A percentile compares a stretch with the other conserved stretches of the same genome.
phyloP scores from a whole-genome alignment of 92 coral and sea anemone genomes.

The Epizoanthus ramosus region DNA sequence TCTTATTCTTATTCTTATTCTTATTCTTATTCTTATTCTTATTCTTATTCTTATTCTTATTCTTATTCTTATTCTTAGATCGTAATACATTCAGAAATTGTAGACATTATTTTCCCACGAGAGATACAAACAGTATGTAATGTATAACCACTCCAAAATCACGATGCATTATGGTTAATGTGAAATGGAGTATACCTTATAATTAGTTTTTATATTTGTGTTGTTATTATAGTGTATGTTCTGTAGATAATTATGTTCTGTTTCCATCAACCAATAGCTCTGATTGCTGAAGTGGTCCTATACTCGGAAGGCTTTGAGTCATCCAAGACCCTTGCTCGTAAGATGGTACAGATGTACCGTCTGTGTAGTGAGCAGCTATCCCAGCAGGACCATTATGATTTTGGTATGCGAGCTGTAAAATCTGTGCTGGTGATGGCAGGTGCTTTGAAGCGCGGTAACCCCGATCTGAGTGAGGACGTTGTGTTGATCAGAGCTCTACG shows the following conservation, averaged over 20 bases:
- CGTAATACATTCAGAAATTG: no score
- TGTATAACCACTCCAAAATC: no score
- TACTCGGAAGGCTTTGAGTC: slow-evolving; percentile 99
- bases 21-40: no score
- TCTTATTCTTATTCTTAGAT: no score
- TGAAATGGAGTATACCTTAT: no score
- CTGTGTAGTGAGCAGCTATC: slow-evolving; percentile 97
- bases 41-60: no score
- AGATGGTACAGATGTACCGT: slow-evolving; percentile 99
- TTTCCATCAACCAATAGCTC: slow-evolving; percentile 56
- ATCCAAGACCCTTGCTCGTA: slow-evolving; percentile 96
- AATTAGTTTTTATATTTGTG: no score
- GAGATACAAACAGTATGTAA: no score
- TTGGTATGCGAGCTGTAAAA: slow-evolving; percentile 99
- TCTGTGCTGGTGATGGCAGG: slow-evolving; percentile 99
- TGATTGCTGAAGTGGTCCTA: slow-evolving; percentile 97
- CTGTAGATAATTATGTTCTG: not conserved
- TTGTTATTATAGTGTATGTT: not conserved
- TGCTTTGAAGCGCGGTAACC: slow-evolving; percentile 98
- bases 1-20: no score
- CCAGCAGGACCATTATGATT: slow-evolving; percentile 98
- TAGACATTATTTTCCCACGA: no score
- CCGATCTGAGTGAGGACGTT: slow-evolving; percentile 90
- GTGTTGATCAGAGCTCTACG: slow-evolving; percentile 93
- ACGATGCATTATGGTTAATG: no score